Evolutionary conservation across 2,113 vertebrate genomes (phyloP).

Genomic region (Trichechus manatus): DNA sequence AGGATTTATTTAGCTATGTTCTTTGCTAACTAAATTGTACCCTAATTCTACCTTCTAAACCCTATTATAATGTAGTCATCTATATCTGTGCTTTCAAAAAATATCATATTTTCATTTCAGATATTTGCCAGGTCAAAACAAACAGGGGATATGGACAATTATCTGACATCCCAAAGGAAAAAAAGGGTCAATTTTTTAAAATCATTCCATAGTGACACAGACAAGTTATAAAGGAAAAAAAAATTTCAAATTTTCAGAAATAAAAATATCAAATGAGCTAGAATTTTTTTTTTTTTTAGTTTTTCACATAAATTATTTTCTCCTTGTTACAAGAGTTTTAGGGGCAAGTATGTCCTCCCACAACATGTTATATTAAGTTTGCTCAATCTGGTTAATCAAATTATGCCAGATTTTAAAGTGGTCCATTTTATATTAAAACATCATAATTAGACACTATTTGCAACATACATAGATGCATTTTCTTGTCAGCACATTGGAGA

Average conservation of each 20-base stretch:
- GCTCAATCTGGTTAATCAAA: constrained; percentile 74
- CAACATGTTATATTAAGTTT: constrained; percentile 75
- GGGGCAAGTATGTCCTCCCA: constrained; percentile 52
- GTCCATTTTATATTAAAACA: constrained; percentile 61
- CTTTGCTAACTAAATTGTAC: background rate
- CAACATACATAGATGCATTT: background rate
- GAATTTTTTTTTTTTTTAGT: background rate
- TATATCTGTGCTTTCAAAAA: background rate
- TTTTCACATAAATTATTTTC: constrained; percentile 66
- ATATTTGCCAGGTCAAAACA: background rate
- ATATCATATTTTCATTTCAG: background rate
- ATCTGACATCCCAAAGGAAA: background rate
- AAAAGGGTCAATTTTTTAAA: background rate
- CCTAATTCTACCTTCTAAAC: background rate
- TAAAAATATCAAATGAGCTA: constrained; percentile 50
- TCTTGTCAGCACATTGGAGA: background rate
- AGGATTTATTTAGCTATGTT: background rate
- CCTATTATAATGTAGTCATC: background rate
- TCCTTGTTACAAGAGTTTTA: constrained; percentile 39
- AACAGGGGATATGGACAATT: background rate
- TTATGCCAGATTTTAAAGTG: constrained; percentile 70
- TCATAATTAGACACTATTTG: constrained; percentile 55
- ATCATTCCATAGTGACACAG: background rate
- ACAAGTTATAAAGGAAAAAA: background rate
- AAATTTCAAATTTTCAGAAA: constrained; percentile 38